Evolutionary conservation across 1,140 invertebrate species (phyloP).

Genomic region (Phymorhynchus buccinoides): DNA sequence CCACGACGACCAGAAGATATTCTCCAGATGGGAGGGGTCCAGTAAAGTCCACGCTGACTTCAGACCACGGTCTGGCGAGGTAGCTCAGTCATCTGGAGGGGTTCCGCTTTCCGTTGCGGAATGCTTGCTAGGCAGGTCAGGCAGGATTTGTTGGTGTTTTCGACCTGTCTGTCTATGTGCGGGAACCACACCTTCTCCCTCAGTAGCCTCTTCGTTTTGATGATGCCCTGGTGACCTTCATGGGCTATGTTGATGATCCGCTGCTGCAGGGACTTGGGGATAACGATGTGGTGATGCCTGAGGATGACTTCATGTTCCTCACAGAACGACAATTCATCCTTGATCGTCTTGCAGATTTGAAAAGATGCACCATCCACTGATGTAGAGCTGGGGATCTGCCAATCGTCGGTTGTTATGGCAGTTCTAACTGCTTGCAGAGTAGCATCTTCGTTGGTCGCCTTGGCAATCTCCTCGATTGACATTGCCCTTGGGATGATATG

Average conservation of each 20-base stretch:
- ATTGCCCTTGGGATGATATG: constrained; percentile 37
- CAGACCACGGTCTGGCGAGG: constrained; percentile 54
- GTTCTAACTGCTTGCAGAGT: constrained; percentile 33
- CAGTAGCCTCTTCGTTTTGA: constrained; percentile 62
- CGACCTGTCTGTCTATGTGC: constrained; percentile 61
- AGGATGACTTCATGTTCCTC: no score
- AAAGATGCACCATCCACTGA: constrained; percentile 2
- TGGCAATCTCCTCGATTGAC: constrained; percentile 40
- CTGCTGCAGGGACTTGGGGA: no score
- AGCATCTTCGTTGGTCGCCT: constrained; percentile 24
- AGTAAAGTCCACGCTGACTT: constrained; percentile 55
- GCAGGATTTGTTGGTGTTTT: constrained; percentile 59
- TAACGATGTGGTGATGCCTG: no score
- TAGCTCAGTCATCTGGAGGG: constrained; percentile 48
- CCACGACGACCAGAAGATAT: constrained; percentile 56
- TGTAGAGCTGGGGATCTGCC: background rate
- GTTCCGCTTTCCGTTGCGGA: constrained; percentile 35
- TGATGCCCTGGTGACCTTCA: constrained; percentile 65
- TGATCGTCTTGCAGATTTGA: constrained; percentile 9
- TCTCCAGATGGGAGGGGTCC: constrained; percentile 56
- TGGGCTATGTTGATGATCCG: no score
- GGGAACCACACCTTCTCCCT: constrained; percentile 71
- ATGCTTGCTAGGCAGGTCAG: constrained; percentile 41
- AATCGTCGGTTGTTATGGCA: constrained; percentile 41
- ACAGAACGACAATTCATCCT: constrained; percentile 39